Percentiles rank a stretch among this genome's conserved stretches.
Conservation (phyloP, 2,113 vertebrate genomes). For the Dipodomys ordii region DNA sequence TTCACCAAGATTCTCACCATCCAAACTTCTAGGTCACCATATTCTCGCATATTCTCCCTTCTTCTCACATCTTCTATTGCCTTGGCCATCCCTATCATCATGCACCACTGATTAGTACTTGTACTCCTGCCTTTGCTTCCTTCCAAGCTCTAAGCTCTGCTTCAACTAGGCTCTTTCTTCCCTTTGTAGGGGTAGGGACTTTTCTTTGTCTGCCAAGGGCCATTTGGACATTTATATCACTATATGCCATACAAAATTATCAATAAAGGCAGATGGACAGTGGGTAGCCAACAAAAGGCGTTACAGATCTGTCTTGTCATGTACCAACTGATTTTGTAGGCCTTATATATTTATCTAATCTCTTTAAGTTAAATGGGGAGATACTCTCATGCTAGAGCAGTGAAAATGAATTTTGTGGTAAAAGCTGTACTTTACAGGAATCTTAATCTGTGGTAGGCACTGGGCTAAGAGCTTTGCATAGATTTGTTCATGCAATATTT, state of each 20-base stretch:
- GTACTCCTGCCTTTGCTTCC: neutral
- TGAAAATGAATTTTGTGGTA: neutral
- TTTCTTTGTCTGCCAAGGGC: no score
- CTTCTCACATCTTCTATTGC: neutral
- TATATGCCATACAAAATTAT: neutral
- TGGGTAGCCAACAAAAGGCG: no score
- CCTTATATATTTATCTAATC: neutral
- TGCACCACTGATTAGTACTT: neutral
- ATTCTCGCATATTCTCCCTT: slow-evolving; percentile 31
- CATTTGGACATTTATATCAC: no score
- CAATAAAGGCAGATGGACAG: no score
- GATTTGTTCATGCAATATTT: neutral
- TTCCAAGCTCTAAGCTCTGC: neutral
- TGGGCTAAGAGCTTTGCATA: neutral
- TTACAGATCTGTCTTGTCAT: no score
- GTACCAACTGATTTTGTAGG: no score
- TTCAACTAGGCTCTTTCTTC: neutral
- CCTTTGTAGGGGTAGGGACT: no score
- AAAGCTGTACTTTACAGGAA: neutral
- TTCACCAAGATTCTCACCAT: slow-evolving; percentile 12
- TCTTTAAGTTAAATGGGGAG: slow-evolving; percentile 13
- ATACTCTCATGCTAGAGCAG: neutral
- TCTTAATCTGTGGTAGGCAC: neutral
- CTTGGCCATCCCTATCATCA: neutral
- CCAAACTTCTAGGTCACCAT: slow-evolving; percentile 8